Percentiles rank a stretch among this genome's conserved stretches.
Evolutionary conservation across 2,113 vertebrate genomes (phyloP).

Genomic region (Ivindomyrus marchei): DNA sequence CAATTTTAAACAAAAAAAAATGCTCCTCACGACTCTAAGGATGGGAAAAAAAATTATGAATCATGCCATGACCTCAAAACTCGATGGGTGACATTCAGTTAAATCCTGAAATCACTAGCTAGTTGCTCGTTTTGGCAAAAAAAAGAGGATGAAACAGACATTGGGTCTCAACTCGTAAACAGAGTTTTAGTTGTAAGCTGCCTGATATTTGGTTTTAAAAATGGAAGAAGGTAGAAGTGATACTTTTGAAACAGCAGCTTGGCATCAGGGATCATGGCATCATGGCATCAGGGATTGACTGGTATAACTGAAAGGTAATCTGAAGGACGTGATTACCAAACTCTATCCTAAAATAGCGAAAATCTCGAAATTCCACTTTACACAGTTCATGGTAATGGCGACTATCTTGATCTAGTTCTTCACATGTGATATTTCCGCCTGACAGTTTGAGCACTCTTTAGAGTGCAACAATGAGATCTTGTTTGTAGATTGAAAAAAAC

Average conservation of each 20-base stretch:
- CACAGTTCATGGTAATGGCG: not conserved
- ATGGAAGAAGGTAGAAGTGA: not conserved
- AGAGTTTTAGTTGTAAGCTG: not conserved
- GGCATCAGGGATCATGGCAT: not conserved
- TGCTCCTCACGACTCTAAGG: not conserved
- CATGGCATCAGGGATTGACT: not conserved
- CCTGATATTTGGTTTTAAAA: not conserved
- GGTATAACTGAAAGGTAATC: not conserved
- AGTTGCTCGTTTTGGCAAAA: not conserved
- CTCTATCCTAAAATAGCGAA: not conserved
- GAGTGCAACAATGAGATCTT: not conserved
- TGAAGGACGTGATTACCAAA: not conserved
- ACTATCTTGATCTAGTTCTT: not conserved
- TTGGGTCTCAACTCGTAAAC: not conserved
- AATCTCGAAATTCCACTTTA: not conserved
- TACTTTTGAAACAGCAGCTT: not conserved
- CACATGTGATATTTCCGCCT: not conserved
- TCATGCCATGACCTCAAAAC: not conserved
- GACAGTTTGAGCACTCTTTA: not conserved
- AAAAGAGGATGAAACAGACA: not conserved
- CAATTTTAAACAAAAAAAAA: not conserved
- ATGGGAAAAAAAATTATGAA: not conserved
- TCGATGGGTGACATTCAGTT: not conserved
- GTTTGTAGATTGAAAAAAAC: not conserved
- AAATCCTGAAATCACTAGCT: not conserved